Base-by-base conservation (phyloP, 2,113 vertebrate genomes). In the Chrysochloris asiatica region DNA sequence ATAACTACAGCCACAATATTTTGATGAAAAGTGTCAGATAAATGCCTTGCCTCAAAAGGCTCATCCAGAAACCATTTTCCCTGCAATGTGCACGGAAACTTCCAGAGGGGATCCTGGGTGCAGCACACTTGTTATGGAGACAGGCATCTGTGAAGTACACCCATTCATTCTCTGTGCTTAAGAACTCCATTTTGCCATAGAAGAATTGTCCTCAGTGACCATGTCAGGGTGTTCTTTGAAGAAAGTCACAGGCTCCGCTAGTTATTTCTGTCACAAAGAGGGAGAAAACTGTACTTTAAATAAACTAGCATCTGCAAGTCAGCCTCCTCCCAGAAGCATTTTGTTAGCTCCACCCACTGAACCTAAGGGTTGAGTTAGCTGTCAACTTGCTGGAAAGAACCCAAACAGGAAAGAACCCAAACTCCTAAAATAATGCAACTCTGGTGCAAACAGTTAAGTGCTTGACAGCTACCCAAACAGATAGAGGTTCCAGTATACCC, bases 211-310 rank as follows among this genome's bases (percentile, higher is more conserved):
- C 83, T 92, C 82, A 92, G 79, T 0, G 6, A 67, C 45, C 69
- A 76, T 48, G 81, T 91, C 72, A 91, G 4, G n/a, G 14, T 78
- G 82, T 85, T 80, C 95, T 54, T 89, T 92, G 80, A 91, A 88
- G 92, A 71, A n/a, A n/a, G n/a, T n/a, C n/a, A n/a, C n/a, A n/a
- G n/a, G n/a, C 79, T 92, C 47, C 91, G 93, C 91, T 83, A 59
- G 78, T 43, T 82, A 94, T 54, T 81, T 93, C 95, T 95, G n/a
- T 30, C 89, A 83, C 88, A 84, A 93, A 73, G n/a, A 45, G 50
- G 86, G 89, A 95, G 76, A 77, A 86, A 90, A 52, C 71, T 69
- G 77, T 11, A 69, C 28, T n/a, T n/a, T n/a, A n/a, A n/a, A n/a
- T n/a, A n/a, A n/a, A n/a, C n/a, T n/a, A n/a, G n/a, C n/a, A n/a